These are phyloP conservation scores for Salvelinus alpinus DNA, from an alignment of 2,113 vertebrate genomes.

Conservation along the genomic window DNA sequence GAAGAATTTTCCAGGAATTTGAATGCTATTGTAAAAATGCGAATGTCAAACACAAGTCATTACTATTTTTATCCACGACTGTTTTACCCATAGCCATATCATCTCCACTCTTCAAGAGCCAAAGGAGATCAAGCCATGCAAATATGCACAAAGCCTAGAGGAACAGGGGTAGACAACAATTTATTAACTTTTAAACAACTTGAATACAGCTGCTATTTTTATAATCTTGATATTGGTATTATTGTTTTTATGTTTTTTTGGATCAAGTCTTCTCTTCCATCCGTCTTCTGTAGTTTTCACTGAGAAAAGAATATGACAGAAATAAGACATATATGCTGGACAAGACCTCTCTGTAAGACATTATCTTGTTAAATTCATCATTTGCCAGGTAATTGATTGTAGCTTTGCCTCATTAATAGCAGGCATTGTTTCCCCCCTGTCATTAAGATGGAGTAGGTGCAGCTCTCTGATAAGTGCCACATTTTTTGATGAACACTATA, in stretches of 20 bases:
- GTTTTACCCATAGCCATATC: conserved; percentile 11
- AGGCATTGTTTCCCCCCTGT: neutral
- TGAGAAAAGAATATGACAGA: no score
- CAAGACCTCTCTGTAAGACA: no score
- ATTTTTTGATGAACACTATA: neutral
- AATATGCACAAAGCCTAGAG: neutral
- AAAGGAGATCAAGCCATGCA: neutral
- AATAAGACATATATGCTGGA: no score
- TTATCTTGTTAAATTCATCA: no score
- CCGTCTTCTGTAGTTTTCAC: no score
- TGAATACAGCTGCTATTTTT: no score
- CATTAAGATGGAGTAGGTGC: neutral
- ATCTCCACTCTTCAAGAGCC: neutral
- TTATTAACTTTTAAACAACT: no score
- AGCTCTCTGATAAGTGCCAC: neutral
- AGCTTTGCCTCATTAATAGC: neutral
- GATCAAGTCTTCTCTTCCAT: no score
- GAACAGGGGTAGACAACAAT: neutral
- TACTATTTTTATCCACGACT: conserved; percentile 32
- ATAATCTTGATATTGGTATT: no score
- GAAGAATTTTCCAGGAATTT: conserved; percentile 49
- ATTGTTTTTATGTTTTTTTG: no score
- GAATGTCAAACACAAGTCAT: conserved; percentile 31
- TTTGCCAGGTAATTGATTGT: neutral
- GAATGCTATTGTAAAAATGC: conserved; percentile 55